Percentiles rank a stretch among this genome's conserved stretches.
phyloP scores from a whole-genome alignment of 2,113 vertebrate genomes.

The Laterallus jamaicensis region DNA sequence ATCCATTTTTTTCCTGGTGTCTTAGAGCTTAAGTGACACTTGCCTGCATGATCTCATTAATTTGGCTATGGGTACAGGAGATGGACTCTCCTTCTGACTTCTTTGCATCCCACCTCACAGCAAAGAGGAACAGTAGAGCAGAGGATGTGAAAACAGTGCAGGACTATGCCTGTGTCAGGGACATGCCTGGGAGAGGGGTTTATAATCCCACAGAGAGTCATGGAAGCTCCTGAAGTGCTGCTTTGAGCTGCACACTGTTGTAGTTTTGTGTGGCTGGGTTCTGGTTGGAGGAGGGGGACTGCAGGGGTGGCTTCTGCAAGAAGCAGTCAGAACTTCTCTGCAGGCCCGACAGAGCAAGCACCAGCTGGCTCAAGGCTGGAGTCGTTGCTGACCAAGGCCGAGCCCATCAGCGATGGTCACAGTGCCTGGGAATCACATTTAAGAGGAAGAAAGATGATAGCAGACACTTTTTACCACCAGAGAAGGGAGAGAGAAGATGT shows the following conservation, averaged over 20 bases:
- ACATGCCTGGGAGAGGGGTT: neutral
- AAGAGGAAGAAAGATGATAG: too few relatives aligned
- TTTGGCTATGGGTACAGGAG: neutral
- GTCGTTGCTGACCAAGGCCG: too few relatives aligned
- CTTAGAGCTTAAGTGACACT: neutral
- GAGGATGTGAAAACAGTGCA: neutral
- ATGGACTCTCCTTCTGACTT: neutral
- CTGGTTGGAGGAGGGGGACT: too few relatives aligned
- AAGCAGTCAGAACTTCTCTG: too few relatives aligned
- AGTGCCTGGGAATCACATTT: too few relatives aligned
- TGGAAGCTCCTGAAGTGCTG: neutral
- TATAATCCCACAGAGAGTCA: neutral
- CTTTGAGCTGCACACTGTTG: neutral
- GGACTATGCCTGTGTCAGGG: neutral
- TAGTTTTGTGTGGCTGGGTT: too few relatives aligned
- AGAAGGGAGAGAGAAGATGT: too few relatives aligned
- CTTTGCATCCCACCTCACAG: neutral
- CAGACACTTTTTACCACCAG: too few relatives aligned
- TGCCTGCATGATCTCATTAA: neutral
- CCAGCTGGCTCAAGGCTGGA: too few relatives aligned
- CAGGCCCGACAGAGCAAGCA: too few relatives aligned
- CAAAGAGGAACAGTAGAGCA: neutral
- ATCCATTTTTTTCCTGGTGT: neutral
- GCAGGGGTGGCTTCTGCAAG: too few relatives aligned
- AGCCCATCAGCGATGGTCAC: too few relatives aligned